Evolutionary conservation across 2,888 invertebrate species (phyloP).

Genomic region (Netelia fuscicornis): DNA sequence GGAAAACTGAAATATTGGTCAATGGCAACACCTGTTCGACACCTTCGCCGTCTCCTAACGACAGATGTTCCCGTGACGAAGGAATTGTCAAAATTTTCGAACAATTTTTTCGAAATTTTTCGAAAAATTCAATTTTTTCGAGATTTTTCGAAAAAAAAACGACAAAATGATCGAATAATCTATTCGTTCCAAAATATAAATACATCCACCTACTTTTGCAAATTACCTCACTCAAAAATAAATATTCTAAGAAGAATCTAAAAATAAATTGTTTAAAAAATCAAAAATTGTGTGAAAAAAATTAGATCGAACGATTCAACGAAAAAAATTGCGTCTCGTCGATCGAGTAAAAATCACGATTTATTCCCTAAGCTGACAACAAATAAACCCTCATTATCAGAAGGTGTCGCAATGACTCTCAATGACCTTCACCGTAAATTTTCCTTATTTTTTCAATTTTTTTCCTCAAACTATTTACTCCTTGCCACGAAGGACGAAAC

Average conservation of each 20-base stretch:
- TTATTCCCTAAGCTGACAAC: background rate
- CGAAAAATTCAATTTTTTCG: too few species aligned
- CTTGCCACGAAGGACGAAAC: background rate
- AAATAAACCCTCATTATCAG: background rate
- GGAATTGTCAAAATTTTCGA: background rate
- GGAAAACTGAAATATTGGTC: constrained; percentile 51
- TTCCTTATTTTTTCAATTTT: background rate
- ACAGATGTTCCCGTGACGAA: constrained; percentile 32
- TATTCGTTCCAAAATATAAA: too few species aligned
- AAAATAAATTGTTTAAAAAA: too few species aligned
- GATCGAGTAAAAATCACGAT: too few species aligned
- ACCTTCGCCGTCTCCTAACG: constrained; percentile 37
- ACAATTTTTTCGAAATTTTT: background rate
- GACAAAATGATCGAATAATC: too few species aligned
- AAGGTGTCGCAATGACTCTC: background rate
- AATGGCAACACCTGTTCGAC: constrained; percentile 59
- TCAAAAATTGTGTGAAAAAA: too few species aligned
- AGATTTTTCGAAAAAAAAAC: too few species aligned
- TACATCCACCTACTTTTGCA: too few species aligned
- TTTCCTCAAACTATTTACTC: constrained; percentile 8
- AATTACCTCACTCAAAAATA: too few species aligned
- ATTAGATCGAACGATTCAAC: too few species aligned
- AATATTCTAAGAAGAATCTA: too few species aligned
- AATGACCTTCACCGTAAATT: background rate
- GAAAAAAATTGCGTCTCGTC: too few species aligned